A percentile compares a stretch with the other conserved stretches of the same genome.
Evolutionary conservation across 2,113 vertebrate species (phyloP).

Genomic region (Zeus faber): DNA sequence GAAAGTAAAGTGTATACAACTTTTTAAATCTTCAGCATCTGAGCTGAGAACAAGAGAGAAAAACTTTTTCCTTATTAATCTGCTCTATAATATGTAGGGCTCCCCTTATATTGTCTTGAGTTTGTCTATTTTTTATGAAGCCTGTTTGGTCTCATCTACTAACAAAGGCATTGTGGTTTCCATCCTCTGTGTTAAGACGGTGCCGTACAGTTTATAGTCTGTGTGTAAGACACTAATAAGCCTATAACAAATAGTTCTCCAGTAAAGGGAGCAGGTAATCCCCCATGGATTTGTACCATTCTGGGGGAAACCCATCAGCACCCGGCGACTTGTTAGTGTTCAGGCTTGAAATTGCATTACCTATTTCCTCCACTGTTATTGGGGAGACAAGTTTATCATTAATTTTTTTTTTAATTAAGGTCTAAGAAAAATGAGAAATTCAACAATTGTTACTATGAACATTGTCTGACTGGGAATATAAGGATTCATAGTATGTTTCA

Average conservation of each 20-base stretch:
- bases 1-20: too few species aligned
- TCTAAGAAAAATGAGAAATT: too few species aligned
- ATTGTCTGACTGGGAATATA: conserved; percentile 11
- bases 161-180: neutral
- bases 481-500: conserved; percentile 5
- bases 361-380: too few species aligned
- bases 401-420: too few species aligned
- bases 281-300: conserved; percentile 9
- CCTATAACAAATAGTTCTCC: conserved; percentile 3
- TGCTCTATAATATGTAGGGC: too few species aligned
- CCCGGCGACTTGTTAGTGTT: conserved; percentile 10
- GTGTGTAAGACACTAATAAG: neutral
- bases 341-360: conserved; percentile 5
- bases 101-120: too few species aligned
- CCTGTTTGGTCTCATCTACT: too few species aligned
- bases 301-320: neutral
- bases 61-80: too few species aligned
- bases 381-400: too few species aligned
- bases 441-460: neutral
- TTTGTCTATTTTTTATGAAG: too few species aligned
- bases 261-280: neutral
- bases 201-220: neutral
- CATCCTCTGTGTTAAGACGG: neutral
- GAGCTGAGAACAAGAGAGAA: too few species aligned
- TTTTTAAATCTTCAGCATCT: too few species aligned